These are phyloP conservation scores for Pituophis catenifer DNA, from an alignment of 2,113 vertebrate genomes.

Conservation along the genomic window DNA sequence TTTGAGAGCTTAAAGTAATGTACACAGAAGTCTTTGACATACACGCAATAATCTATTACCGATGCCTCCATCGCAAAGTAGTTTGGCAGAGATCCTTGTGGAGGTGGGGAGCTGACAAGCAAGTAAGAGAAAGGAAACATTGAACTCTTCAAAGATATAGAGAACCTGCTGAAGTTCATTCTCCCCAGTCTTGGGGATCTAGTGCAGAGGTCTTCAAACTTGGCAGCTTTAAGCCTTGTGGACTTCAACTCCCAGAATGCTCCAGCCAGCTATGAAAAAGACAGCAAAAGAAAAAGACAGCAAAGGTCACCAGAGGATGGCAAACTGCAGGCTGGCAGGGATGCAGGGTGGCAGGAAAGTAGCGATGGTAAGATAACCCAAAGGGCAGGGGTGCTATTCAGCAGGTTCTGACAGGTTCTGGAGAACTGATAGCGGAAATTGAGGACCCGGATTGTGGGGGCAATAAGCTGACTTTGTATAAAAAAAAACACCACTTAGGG, in stretches of 20 bases:
- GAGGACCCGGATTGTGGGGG: too few relatives aligned
- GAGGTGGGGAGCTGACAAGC: background rate
- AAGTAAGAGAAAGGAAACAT: background rate
- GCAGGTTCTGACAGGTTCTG: too few relatives aligned
- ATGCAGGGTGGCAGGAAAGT: background rate
- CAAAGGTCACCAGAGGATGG: background rate
- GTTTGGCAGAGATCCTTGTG: background rate
- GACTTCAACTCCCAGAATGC: too few relatives aligned
- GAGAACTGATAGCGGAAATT: too few relatives aligned
- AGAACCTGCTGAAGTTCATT: background rate
- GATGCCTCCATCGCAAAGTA: background rate
- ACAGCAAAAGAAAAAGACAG: background rate
- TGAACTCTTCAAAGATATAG: background rate
- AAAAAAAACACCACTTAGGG: too few relatives aligned
- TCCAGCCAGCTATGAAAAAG: too few relatives aligned
- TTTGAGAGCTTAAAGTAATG: background rate
- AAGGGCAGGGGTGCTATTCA: background rate
- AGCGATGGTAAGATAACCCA: background rate
- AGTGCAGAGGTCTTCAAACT: background rate
- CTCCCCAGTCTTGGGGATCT: background rate
- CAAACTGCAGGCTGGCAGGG: background rate
- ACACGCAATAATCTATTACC: background rate
- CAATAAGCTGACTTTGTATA: too few relatives aligned
- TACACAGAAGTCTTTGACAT: background rate
- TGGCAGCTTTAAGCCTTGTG: too few relatives aligned